Base-by-base conservation (phyloP, 1,140 invertebrate species). In the Tetramorium simillimum region DNA sequence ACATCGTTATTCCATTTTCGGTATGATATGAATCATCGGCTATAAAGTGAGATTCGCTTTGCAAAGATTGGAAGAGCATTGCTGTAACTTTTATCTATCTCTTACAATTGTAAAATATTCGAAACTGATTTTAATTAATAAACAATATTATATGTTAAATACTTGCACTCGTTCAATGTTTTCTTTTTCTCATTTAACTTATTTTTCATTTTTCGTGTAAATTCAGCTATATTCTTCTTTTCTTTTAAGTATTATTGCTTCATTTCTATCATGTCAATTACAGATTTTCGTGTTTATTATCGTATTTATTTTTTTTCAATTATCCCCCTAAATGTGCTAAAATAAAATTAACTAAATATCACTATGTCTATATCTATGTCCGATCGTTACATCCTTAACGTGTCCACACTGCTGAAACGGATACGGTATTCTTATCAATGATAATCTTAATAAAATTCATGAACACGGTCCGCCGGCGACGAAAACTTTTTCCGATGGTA, bases 371-470 rank as follows among this genome's bases (percentile, higher is more conserved):
- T 46, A 37, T 69, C 43, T 70, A 40, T 51, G 21, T 60, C 69
- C 43, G n/a, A 12, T 37, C 40, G 40, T 49, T 75, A 69, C 80
- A 49, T 73, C 80, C 16, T 21, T 49, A 37, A 53, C 16, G 60
- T 82, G 76, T 86, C 65, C 37, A 56, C 33, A 67, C 33, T 69
- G 63, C 37, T 76, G 58, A 82, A 62, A 85, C 84, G 65, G 85
- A 92, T 87, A 87, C 81, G 49, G 85, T 62, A 86, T 73, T 91
- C 69, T 93, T 93, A 93, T 93, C 92, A 10, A 91, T 53, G 78
- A 84, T 84, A 58, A 93, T 93, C 93, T 93, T 93, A 93, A 93
- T 93, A 93, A 93, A 93, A 93, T 93, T 93, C 93, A 93, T 92
- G 92, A 93, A 93, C 93, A 93, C 92, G 92, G 78, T 51, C 70